Evolutionary conservation across 2,888 invertebrate genomes (phyloP), one percentile per base, ranked within the genome.

Genomic region (Stratiomys singularior): DNA sequence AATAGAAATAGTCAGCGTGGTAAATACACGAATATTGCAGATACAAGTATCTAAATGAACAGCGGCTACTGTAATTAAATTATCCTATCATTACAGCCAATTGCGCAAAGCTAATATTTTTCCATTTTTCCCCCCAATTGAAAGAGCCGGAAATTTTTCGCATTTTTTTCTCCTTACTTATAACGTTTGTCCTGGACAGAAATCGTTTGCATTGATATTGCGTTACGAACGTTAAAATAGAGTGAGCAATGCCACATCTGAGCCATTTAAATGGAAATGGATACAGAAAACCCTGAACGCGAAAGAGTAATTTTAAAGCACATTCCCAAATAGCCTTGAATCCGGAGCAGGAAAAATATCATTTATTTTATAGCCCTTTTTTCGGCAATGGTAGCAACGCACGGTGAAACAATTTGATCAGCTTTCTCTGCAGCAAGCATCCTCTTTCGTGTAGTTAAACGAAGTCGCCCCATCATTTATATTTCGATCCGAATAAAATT

Each of bases 71-170:
- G 58, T 23, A 25, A 60, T 60, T 60, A 25, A 60, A 60, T 60
- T 60, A 21, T 25, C 58, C 58, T 23, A 60, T 60, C 25, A 60
- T 60, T 60, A 60, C 58, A 25, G 52, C 58, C 58, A 60, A 25
- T 60, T 60, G 23, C 4, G 23, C 11, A 25, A 60, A 60, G 25
- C 58, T 60, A 60, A 60, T 60, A 25, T 60, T 52, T 18, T 52
- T 2, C 52, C 7, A 52, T 52, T 37, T 37, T 37, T 37, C 37
- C 37, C n/a, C 37, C 37, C 5, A 37, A 37, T 37, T 37, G 37
- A 37, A 5, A 3, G 5, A 5, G 37, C 5, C 37, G 5, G 5
- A 37, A 5, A 9, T 37, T 37, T 5, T 37, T 37, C 9, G 37
- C 9, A 37, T 37, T 37, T 37, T 37, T 37, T 37, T 37, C 5